Base-by-base conservation (phyloP, 2,888 invertebrate genomes). In the Cantharis rustica region DNA sequence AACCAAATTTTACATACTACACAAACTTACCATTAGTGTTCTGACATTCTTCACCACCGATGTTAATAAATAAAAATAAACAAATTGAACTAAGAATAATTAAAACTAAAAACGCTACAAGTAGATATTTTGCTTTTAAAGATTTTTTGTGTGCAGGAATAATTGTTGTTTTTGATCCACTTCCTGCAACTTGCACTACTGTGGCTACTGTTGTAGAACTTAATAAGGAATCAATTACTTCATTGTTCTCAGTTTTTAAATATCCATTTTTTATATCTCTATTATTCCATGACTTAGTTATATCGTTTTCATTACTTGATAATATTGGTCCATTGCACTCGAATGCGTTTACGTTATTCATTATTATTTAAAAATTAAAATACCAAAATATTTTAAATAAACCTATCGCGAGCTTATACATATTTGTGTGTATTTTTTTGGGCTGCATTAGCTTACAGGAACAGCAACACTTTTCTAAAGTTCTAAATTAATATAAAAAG, bases 141-240 rank as follows among this genome's bases (percentile, higher is more conserved):
- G 75, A 81, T 81, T 78, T 82, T 80, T 80, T 69, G 74, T 82
- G 80, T 71, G 81, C 79, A 7, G 85, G 85, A 72, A 86, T 80
- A 61, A 88, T 85, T 83, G 85, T 85, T 11, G 88, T 88, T 81
- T 85, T 86, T 23, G 87, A 85, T 71, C 86, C 86, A 76, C 83
- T 82, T 64, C 85, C 84, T 69, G 87, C 83, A 71, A 88, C 85
- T 81, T 87, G 87, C n/a, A 88, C 87, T 15, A 87, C 85, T 4
- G 87, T 86, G 11, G 84, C 80, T 16, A 85, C 84, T 9, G 83
- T 80, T 15, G 76, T 80, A 11, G 82, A 73, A 63, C 80, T 81
- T 27, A 84, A 77, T 17, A 85, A 80, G 2, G 84, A 79, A 16
- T 83, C 84, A 64, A 80, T 82, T 61, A 81, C 82, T 75, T 82